Percentiles rank a stretch among this genome's conserved stretches.
These are phyloP conservation scores for Parauchenoglanis punctatus DNA, from an alignment of 2,797 vertebrate genomes.

Conservation along the genomic window DNA sequence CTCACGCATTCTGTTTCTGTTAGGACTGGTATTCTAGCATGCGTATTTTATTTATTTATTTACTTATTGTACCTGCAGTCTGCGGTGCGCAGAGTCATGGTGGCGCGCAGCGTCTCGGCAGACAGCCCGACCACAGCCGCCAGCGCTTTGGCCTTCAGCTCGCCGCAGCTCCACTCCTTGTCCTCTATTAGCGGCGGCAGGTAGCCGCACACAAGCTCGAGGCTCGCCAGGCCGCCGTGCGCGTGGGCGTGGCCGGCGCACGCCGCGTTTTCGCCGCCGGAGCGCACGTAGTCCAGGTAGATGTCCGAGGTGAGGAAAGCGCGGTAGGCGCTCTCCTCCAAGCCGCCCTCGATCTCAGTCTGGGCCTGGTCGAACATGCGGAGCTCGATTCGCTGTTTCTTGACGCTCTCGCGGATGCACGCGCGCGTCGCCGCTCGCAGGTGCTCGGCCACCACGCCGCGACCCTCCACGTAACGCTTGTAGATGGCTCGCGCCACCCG, in stretches of 20 bases:
- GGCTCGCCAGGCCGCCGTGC: conserved; percentile 79
- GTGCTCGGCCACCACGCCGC: conserved; percentile 90
- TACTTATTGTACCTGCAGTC: conserved; percentile 83
- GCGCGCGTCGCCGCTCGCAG: conserved; percentile 93
- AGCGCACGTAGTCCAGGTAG: conserved; percentile 93
- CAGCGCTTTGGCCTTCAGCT: conserved; percentile 85
- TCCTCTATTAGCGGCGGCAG: conserved; percentile 95
- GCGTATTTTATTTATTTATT: not conserved
- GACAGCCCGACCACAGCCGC: conserved; percentile 81
- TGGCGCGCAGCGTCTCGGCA: conserved; percentile 80
- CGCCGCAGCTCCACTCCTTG: conserved; percentile 91
- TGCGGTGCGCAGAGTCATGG: conserved; percentile 78
- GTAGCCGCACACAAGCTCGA: conserved; percentile 90
- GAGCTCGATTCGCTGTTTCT: conserved; percentile 92
- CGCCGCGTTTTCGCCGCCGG: conserved; percentile 87
- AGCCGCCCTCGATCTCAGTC: conserved; percentile 90
- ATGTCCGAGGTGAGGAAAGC: conserved; percentile 94
- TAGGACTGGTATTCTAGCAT: not conserved
- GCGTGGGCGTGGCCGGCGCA: conserved; percentile 69
- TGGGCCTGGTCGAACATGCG: conserved; percentile 97
- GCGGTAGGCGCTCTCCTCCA: conserved; percentile 97
- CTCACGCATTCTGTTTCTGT: not conserved
- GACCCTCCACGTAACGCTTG: conserved; percentile 96
- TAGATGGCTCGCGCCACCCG: conserved; percentile 95
- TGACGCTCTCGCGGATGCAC: conserved; percentile 91